Conservation (phyloP, 2,113 vertebrate genomes). For the Caranx melampygus region DNA sequence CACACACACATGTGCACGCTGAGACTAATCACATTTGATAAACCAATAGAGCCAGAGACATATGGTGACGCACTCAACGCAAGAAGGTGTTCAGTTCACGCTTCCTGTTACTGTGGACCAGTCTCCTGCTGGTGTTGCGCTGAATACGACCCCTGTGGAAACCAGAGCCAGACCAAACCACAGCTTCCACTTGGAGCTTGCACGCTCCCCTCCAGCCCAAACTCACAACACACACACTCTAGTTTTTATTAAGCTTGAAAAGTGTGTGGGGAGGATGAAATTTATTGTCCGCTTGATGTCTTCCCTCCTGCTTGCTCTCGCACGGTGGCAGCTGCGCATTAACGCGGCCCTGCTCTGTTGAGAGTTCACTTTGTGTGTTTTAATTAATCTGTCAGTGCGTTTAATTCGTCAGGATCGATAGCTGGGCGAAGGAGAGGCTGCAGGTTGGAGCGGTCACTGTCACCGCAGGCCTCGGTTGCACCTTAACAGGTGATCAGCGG, state of each 20-base stretch:
- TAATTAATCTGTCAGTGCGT: conserved; percentile 68
- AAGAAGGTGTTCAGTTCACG: conserved; percentile 65
- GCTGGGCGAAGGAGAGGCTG: conserved; percentile 16
- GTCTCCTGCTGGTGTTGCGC: conserved; percentile 59
- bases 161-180: conserved; percentile 75
- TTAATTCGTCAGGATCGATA: conserved; percentile 35
- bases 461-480: conserved; percentile 25
- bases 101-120: conserved; percentile 72
- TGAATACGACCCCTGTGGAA: conserved; percentile 58
- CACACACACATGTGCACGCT: conserved; percentile 7
- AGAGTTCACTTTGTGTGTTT: conserved; percentile 58
- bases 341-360: neutral
- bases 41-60: conserved; percentile 54
- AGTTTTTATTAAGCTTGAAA: conserved; percentile 70
- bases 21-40: conserved; percentile 74
- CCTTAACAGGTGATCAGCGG: conserved; percentile 55
- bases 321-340: conserved; percentile 44
- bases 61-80: conserved; percentile 49
- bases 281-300: conserved; percentile 42
- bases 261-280: conserved; percentile 34
- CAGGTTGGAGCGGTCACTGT: conserved; percentile 30
- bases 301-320: conserved; percentile 7
- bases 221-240: conserved; percentile 47
- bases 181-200: conserved; percentile 59
- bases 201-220: conserved; percentile 39